These are phyloP conservation scores for Gobiocypris rarus DNA, from an alignment of 2,113 vertebrate genomes.

Conservation along the genomic window DNA sequence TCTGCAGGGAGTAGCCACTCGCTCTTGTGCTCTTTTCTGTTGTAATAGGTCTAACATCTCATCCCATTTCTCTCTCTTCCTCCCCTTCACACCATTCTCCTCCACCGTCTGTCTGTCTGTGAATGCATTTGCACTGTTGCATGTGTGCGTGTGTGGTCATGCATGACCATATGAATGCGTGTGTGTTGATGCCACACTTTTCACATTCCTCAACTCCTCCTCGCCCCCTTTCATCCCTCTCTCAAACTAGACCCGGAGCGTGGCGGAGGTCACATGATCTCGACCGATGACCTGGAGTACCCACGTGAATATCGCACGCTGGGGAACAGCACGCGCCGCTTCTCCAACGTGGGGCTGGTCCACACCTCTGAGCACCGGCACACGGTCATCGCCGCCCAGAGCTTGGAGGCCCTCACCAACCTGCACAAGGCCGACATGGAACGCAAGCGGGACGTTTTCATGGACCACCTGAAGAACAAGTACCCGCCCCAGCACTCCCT, in stretches of 20 bases:
- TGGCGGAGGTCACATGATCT: constrained; percentile 96
- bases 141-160: constrained; percentile 3
- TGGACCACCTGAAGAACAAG: constrained; percentile 98
- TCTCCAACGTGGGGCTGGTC: constrained; percentile 98
- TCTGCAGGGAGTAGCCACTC: constrained; percentile 60
- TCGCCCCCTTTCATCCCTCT: neutral
- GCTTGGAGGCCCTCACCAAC: constrained; percentile 93
- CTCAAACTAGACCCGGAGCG: constrained; percentile 86
- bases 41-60: constrained; percentile 72
- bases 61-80: constrained; percentile 65
- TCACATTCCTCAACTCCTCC: neutral
- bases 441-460: constrained; percentile 93
- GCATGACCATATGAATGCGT: constrained; percentile 46
- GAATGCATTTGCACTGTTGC: constrained; percentile 10
- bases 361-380: constrained; percentile 96
- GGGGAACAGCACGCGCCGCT: constrained; percentile 90
- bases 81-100: constrained; percentile 59
- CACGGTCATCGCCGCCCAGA: constrained; percentile 94
- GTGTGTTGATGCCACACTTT: constrained; percentile 9
- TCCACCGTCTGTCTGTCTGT: constrained; percentile 51
- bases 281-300: constrained; percentile 96
- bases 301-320: constrained; percentile 94
- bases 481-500: constrained; percentile 89
- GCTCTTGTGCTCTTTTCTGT: constrained; percentile 57
- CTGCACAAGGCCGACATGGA: constrained; percentile 96